These are phyloP conservation scores for Chaetophractus vellerosus DNA, from an alignment of 2,797 vertebrate species.

Conservation along the genomic window DNA sequence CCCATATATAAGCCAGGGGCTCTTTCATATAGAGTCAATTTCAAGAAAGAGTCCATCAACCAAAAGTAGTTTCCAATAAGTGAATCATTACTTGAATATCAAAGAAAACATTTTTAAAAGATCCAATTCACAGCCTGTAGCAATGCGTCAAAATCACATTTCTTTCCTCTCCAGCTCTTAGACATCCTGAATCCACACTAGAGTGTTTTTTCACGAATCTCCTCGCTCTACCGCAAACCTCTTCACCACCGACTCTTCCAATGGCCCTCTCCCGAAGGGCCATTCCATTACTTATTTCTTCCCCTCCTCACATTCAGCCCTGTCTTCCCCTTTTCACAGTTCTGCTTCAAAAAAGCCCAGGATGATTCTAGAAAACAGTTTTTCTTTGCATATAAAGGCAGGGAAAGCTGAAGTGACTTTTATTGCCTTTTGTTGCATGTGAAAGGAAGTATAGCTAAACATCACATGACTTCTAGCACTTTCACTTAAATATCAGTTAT, in stretches of 20 bases:
- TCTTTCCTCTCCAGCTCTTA: not conserved
- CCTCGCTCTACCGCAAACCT: no score
- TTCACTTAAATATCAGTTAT: not conserved
- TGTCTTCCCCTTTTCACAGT: not conserved
- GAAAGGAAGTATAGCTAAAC: no score
- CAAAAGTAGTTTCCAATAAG: not conserved
- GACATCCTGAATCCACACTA: not conserved
- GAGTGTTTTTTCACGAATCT: not conserved
- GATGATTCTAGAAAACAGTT: not conserved
- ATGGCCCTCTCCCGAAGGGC: not conserved
- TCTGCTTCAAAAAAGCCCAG: not conserved
- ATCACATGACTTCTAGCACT: not conserved
- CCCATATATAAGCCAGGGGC: not conserved
- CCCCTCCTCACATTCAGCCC: not conserved
- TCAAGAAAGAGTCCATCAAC: not conserved
- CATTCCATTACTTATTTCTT: not conserved
- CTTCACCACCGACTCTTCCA: no score
- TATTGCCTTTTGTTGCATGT: not conserved
- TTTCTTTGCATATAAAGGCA: not conserved
- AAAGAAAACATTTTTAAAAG: not conserved
- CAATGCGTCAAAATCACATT: not conserved
- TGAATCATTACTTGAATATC: not conserved
- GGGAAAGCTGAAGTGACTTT: not conserved
- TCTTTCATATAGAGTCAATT: not conserved
- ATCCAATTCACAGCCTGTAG: not conserved